Evolutionary conservation across 2,888 invertebrate species (phyloP).

Genomic region (Choristoneura rosaceana): DNA sequence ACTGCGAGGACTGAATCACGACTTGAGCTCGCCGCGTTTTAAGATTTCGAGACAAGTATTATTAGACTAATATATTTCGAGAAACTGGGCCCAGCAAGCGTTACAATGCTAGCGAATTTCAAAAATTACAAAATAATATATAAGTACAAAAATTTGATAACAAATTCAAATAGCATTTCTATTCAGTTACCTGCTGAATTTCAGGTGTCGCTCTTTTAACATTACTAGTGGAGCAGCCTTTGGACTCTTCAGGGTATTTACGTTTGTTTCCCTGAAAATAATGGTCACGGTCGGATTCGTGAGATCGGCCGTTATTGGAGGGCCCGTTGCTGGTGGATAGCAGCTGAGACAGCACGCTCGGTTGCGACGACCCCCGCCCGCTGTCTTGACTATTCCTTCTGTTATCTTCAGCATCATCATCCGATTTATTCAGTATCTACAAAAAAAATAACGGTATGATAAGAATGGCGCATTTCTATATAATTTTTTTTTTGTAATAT

Average conservation of each 20-base stretch:
- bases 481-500: too few species aligned
- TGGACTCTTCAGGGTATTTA: conserved; percentile 79
- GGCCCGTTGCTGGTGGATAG: conserved; percentile 73
- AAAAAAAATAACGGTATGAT: conserved; percentile 40
- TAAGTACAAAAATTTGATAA: neutral
- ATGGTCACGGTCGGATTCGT: conserved; percentile 63
- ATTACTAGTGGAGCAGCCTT: conserved; percentile 87
- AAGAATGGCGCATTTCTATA: too few species aligned
- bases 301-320: conserved; percentile 65
- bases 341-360: conserved; percentile 84
- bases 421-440: conserved; percentile 92
- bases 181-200: conserved; percentile 72
- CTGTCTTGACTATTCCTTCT: conserved; percentile 71
- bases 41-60: neutral
- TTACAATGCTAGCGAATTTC: too few species aligned
- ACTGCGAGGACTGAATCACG: too few species aligned
- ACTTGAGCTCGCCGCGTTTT: too few species aligned
- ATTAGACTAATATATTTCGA: too few species aligned
- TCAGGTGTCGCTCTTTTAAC: conserved; percentile 82
- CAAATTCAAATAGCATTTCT: neutral
- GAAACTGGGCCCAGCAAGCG: too few species aligned
- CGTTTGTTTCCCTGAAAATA: conserved; percentile 74
- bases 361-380: conserved; percentile 64
- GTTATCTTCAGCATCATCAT: conserved; percentile 90
- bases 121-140: too few species aligned